A percentile compares a stretch with the other conserved stretches of the same genome.
These are phyloP conservation scores for Betta splendens DNA, from an alignment of 2,797 vertebrate species.

Conservation along the genomic window DNA sequence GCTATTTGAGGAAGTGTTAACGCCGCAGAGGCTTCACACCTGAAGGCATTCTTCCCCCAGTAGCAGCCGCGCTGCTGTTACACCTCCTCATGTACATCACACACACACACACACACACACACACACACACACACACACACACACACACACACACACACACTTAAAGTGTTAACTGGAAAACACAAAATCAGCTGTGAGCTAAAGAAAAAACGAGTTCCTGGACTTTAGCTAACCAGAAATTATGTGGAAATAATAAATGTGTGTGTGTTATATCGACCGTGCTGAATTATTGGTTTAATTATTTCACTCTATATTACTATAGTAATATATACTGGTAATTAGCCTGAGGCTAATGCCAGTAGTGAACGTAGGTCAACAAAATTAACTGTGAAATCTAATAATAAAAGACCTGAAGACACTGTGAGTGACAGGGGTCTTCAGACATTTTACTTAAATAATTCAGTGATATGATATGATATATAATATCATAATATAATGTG, in stretches of 20 bases:
- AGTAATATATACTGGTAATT: too few relatives aligned
- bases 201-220: too few relatives aligned
- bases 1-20: conserved; percentile 71
- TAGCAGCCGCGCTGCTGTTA: conserved; percentile 6
- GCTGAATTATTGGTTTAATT: neutral
- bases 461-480: too few relatives aligned
- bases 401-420: neutral
- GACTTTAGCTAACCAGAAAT: too few relatives aligned
- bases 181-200: neutral
- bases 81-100: conserved; percentile 13
- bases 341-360: too few relatives aligned
- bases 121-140: too few relatives aligned
- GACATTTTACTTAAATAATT: too few relatives aligned
- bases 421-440: too few relatives aligned
- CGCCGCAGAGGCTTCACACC: conserved; percentile 48
- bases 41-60: conserved; percentile 57
- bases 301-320: neutral
- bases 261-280: too few relatives aligned
- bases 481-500: too few relatives aligned
- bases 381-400: neutral
- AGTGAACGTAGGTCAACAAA: neutral
- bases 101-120: neutral
- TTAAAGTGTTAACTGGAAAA: neutral
- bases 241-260: too few relatives aligned
- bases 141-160: too few relatives aligned